Conservation (phyloP, 2,888 invertebrate genomes). For the Eucriotettix oculatus region DNA sequence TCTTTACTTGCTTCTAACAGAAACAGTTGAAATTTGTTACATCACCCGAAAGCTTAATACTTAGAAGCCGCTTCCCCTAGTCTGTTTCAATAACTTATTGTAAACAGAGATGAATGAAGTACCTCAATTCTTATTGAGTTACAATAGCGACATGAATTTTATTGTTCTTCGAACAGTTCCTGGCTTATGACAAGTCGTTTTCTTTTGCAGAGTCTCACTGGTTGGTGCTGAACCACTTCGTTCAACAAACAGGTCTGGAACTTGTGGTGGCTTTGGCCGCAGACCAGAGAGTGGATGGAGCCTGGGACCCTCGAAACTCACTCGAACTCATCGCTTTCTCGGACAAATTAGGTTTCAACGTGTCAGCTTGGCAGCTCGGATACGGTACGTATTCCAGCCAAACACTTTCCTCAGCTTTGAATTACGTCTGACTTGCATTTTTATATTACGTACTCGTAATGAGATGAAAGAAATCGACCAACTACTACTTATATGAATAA, state of each 20-base stretch:
- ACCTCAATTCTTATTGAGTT: too few species aligned
- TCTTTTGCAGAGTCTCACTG: not conserved
- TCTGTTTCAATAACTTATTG: too few species aligned
- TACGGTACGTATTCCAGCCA: constrained; percentile 34
- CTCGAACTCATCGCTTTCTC: constrained; percentile 49
- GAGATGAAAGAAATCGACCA: too few species aligned
- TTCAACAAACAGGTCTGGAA: not conserved
- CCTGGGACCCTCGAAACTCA: constrained; percentile 54
- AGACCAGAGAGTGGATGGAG: constrained; percentile 9
- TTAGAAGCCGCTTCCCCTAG: too few species aligned
- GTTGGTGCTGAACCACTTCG: not conserved
- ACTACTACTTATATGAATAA: not conserved
- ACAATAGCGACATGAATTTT: too few species aligned
- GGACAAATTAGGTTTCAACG: constrained; percentile 41
- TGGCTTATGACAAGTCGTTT: not conserved
- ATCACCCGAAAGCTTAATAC: too few species aligned
- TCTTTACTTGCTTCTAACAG: too few species aligned
- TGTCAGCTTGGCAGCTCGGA: constrained; percentile 53
- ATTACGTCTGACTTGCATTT: not conserved
- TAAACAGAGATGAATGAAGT: too few species aligned
- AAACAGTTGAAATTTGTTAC: too few species aligned
- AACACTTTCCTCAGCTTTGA: not conserved
- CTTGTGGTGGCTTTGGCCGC: constrained; percentile 1
- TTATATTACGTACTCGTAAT: not conserved
- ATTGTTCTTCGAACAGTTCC: too few species aligned